Evolutionary conservation across 2,888 invertebrate genomes (phyloP).

Genomic region (Hesperia comma): DNA sequence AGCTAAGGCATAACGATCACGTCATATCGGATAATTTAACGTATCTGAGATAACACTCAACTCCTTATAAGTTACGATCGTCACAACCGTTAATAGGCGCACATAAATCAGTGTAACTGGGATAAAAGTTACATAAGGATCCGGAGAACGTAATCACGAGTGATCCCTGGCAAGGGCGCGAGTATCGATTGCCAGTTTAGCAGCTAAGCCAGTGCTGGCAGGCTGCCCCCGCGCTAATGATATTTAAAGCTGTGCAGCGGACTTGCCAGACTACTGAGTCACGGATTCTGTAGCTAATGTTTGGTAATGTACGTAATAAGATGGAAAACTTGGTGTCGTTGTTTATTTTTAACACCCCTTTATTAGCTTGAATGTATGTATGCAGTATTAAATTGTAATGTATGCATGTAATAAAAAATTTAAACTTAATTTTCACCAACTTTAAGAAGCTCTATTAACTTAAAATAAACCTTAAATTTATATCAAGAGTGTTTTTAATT

Average conservation of each 20-base stretch:
- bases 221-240: constrained; percentile 17
- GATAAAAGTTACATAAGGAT: constrained; percentile 5
- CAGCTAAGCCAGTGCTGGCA: constrained; percentile 18
- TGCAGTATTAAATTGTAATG: too few relatives aligned
- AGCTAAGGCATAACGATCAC: too few relatives aligned
- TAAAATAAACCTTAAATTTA: too few relatives aligned
- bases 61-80: not conserved
- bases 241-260: constrained; percentile 13
- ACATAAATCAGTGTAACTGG: not conserved
- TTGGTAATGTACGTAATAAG: too few relatives aligned
- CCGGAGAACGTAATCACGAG: constrained; percentile 1
- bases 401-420: too few relatives aligned
- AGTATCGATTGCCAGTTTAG: constrained; percentile 19
- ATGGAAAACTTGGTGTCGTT: too few relatives aligned
- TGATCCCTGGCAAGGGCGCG: constrained; percentile 4
- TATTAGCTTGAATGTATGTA: too few relatives aligned
- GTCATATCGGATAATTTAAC: too few relatives aligned
- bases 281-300: constrained; percentile 19
- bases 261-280: not conserved
- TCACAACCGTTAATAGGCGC: not conserved
- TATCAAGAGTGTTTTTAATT: too few relatives aligned
- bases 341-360: too few relatives aligned
- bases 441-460: too few relatives aligned
- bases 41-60: not conserved
- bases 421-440: too few relatives aligned